Percentiles rank a stretch among this genome's conserved stretches.
phyloP scores from a whole-genome alignment of 2,113 vertebrate species.

The Xyliphius kryptos region DNA sequence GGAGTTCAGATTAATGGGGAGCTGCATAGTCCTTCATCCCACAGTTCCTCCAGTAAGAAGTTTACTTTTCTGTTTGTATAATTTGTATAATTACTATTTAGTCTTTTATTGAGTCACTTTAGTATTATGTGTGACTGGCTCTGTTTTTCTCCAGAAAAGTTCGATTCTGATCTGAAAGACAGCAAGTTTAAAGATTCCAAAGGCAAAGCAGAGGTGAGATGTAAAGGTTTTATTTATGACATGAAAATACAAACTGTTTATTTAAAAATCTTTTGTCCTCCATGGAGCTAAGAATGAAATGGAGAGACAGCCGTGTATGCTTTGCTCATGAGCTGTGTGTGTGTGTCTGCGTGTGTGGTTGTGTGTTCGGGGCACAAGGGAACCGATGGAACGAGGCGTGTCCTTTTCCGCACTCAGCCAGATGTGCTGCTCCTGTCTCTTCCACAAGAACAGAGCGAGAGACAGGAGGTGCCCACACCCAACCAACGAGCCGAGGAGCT shows the following conservation, averaged over 20 bases:
- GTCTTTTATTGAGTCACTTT: neutral
- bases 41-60: constrained; percentile 58
- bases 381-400: constrained; percentile 50
- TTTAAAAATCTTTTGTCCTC: too few relatives aligned
- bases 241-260: too few relatives aligned
- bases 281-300: too few relatives aligned
- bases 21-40: constrained; percentile 39
- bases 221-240: neutral
- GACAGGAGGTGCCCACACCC: constrained; percentile 15
- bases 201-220: constrained; percentile 51
- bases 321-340: neutral
- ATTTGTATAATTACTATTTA: neutral
- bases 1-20: constrained; percentile 41
- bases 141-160: constrained; percentile 42
- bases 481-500: constrained; percentile 44
- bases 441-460: constrained; percentile 35
- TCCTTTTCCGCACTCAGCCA: constrained; percentile 65
- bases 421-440: constrained; percentile 59
- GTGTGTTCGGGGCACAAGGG: constrained; percentile 39
- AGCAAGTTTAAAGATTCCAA: constrained; percentile 11
- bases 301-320: too few relatives aligned
- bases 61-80: neutral
- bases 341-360: neutral
- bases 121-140: neutral
- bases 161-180: constrained; percentile 37